Base-by-base conservation (phyloP, 2,797 vertebrate genomes). In the Poeciliopsis turneri region DNA sequence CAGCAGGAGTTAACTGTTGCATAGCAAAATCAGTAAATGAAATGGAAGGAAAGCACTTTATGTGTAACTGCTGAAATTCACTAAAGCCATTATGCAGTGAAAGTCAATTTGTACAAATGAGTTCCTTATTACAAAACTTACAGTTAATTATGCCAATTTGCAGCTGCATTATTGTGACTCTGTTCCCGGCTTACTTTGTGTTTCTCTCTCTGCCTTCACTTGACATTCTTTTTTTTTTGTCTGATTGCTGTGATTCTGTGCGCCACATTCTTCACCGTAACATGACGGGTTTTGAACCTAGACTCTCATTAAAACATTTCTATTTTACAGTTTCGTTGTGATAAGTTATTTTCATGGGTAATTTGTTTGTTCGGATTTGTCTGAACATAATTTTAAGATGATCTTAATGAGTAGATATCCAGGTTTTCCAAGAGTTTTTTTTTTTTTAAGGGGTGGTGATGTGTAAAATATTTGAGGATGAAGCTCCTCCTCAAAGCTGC, bases 71-170 rank as follows among this genome's bases (percentile, higher is more conserved):
- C 23, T 53, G 6, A 73, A 51, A 73, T 51, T 51, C n/a, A 36
- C 23, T 13, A 53, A 36, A 73, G 28, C 30, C 30, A 49, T 39
- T 73, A 49, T 73, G 30, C 36, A 7, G 46, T 53, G 6, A 73
- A 73, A 49, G 20, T 73, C 33, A 36, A 53, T 36, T 51, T 49
- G 72, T 25, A 36, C 47, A 49, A 72, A 47, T 72, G 47, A 23
- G 16, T 30, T 53, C 20, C 23, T 73, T 53, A 53, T 36, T 73
- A 33, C 28, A 72, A 49, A 72, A 72, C 47, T 30, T 73, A 53
- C 13, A 53, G 49, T 73, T 73, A 51, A 73, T 73, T 36, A 36
- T 36, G 25, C 39, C 39, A 68, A 41, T 68, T 68, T 41, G 20
- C 20, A 43, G 66, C 36, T n/a, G 20, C 11, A 13, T 68, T n/a